phyloP scores from a whole-genome alignment of 2,113 vertebrate species.

The Pedetes capensis region DNA sequence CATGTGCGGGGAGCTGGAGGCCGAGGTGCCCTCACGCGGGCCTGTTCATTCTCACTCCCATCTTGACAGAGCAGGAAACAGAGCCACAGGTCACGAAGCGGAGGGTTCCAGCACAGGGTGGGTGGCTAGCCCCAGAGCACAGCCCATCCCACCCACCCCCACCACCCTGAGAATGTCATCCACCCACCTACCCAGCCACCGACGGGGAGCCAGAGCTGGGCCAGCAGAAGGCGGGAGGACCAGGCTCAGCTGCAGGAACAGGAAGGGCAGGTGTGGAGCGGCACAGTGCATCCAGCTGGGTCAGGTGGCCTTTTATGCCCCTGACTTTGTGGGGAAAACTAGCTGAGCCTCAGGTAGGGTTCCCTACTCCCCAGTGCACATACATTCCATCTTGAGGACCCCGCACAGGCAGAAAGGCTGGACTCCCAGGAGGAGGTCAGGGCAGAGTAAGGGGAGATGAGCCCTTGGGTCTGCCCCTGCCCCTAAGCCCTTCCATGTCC shows the following conservation, averaged over 20 bases:
- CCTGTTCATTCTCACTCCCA: neutral
- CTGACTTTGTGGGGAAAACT: neutral
- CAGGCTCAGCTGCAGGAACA: neutral
- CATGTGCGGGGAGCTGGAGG: too few species aligned
- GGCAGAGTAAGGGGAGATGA: too few species aligned
- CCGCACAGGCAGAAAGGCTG: neutral
- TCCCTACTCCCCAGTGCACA: neutral
- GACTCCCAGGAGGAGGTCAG: neutral
- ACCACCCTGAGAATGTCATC: neutral
- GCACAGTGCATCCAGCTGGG: too few species aligned
- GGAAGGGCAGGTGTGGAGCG: too few species aligned
- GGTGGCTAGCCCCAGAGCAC: neutral
- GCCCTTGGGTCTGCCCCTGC: too few species aligned
- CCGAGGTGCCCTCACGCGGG: neutral
- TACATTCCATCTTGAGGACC: too few species aligned
- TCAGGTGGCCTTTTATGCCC: too few species aligned
- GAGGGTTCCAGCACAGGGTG: neutral
- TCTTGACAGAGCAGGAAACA: neutral
- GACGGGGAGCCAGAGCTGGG: too few species aligned
- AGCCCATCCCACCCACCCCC: neutral
- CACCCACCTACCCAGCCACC: neutral
- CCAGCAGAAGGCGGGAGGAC: accelerated
- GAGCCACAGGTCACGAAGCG: neutral
- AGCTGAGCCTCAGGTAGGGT: neutral
- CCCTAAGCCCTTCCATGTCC: too few species aligned